Base-by-base conservation (phyloP, 2,113 vertebrate genomes). In the Cyprinus carpio region DNA sequence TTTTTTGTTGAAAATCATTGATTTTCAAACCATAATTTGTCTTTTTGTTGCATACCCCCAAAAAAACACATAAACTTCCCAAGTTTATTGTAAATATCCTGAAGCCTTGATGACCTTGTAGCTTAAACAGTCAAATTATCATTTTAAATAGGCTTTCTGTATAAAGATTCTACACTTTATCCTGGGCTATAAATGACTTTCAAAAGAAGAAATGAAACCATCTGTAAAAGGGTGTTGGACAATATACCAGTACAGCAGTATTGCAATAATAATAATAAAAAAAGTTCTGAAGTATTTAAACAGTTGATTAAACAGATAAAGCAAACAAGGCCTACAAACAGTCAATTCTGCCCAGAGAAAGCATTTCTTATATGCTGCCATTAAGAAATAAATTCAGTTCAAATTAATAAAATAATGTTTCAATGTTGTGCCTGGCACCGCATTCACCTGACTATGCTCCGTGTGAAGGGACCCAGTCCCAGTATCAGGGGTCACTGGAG, bases 401-500 rank as follows among this genome's bases (percentile, higher is more conserved):
- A 49, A 71, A 11, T 31, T 18, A 75, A 75, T 6, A 67, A 49
- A 82, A 0, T 49, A 78, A 43, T 23, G 20, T 29, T 64, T 85
- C 49, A 75, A 65, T 67, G 23, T 1, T 16, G 75, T 83, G 80
- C 81, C 75, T 65, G 40, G 75, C 72, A 62, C 67, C 51, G 34
- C 43, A 37, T 75, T 75, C 84, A 83, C 80, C 87, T 88, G 75
- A 88, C 31, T 31, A 34, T 18, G 40, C 69, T 58, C 18, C 85
- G 80, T 62, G 81, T 13, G 51, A 13, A 79, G 75, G 85, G 88
- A 87, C 79, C 51, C 74, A 46, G 80, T 80, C 40, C 16, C 86
- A 40, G 87, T 89, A 87, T 92, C 90, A 90, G 82, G 89, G 92
- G 90, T 92, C 87, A 87, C 76, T 71, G 64, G 65, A 51, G 46